A percentile compares a stretch with the other conserved stretches of the same genome.
phyloP scores from a whole-genome alignment of 1,140 invertebrate genomes.

The Leptinotarsa defecta region DNA sequence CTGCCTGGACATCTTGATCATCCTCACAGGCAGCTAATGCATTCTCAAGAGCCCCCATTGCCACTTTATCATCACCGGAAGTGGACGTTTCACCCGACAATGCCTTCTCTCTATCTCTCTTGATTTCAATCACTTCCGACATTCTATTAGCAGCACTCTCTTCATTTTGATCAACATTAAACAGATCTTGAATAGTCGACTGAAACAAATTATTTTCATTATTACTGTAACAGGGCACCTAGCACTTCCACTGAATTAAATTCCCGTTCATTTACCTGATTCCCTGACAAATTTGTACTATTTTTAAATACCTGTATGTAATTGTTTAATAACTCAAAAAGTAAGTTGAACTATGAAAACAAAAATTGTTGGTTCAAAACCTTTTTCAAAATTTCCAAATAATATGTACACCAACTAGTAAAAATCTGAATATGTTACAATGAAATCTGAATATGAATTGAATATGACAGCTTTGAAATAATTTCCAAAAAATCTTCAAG shows the following conservation, averaged over 20 bases:
- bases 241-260: neutral
- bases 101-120: slow-evolving; percentile 57
- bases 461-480: too few relatives aligned
- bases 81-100: slow-evolving; percentile 15
- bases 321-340: too few relatives aligned
- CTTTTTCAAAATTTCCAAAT: too few relatives aligned
- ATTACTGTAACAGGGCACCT: neutral
- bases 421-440: too few relatives aligned
- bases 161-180: slow-evolving; percentile 75
- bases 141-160: slow-evolving; percentile 65
- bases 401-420: too few relatives aligned
- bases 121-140: slow-evolving; percentile 64
- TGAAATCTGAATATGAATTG: too few relatives aligned
- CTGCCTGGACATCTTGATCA: slow-evolving; percentile 90
- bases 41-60: slow-evolving; percentile 73
- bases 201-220: slow-evolving; percentile 53
- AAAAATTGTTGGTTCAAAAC: too few relatives aligned
- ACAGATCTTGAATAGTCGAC: slow-evolving; percentile 91
- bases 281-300: too few relatives aligned
- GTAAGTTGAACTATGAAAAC: too few relatives aligned
- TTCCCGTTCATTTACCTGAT: too few relatives aligned
- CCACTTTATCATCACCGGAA: slow-evolving; percentile 63
- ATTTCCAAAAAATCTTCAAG: too few relatives aligned
- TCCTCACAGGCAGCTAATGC: slow-evolving; percentile 93
- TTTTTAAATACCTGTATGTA: too few relatives aligned